These are phyloP conservation scores for Sebastes matsubarae DNA, from an alignment of 2,797 vertebrate species.

Conservation along the genomic window DNA sequence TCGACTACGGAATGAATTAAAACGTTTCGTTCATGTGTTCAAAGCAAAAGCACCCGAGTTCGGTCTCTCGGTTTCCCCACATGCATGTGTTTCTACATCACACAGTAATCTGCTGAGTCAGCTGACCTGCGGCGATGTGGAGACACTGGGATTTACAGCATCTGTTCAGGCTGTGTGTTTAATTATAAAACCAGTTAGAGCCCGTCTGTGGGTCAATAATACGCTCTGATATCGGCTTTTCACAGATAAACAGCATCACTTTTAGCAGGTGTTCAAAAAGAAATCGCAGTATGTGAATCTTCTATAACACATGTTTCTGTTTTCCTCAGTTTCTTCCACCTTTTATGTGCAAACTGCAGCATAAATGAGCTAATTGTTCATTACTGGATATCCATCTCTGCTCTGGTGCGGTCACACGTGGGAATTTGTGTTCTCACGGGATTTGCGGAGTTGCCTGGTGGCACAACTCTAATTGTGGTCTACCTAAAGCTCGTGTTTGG, in stretches of 20 bases:
- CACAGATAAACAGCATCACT: not conserved
- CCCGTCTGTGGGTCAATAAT: not conserved
- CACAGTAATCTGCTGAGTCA: not conserved
- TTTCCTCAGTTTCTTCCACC: not conserved
- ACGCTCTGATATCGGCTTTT: not conserved
- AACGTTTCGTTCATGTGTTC: not conserved
- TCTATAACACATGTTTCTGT: no score
- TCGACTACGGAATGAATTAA: not conserved
- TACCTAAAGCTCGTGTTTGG: not conserved
- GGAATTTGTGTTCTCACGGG: not conserved
- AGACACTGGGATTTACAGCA: not conserved
- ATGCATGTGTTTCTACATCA: not conserved
- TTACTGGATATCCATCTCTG: not conserved
- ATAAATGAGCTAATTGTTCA: not conserved
- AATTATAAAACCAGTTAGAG: not conserved
- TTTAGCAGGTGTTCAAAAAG: not conserved
- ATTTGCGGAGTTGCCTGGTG: conserved; percentile 3
- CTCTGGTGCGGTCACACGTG: not conserved
- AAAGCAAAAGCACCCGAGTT: not conserved
- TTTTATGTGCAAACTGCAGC: not conserved
- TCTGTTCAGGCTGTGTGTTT: not conserved
- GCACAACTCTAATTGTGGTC: not conserved
- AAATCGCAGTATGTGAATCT: not conserved
- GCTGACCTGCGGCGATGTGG: not conserved
- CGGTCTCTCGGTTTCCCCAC: not conserved